These are phyloP conservation scores for Scolanthus callimorphus DNA, from an alignment of 92 coral and sea anemone genomes.

Conservation along the genomic window DNA sequence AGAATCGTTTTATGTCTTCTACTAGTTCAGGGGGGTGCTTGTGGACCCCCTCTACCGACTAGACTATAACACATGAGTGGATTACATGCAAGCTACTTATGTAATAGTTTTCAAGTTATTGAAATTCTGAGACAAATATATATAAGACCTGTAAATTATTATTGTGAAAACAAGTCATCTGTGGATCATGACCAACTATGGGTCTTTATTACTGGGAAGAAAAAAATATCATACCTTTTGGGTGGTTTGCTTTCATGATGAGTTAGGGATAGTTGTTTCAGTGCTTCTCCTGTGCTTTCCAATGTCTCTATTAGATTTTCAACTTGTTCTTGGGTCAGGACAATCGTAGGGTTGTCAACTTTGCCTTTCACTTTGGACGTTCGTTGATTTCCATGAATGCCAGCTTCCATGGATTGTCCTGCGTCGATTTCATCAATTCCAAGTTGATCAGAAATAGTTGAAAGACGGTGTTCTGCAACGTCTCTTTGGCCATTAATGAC, in stretches of 20 bases:
- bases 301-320: constrained; percentile 48
- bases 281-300: constrained; percentile 61
- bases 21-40: too few species aligned
- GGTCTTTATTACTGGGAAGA: too few species aligned
- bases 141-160: too few species aligned
- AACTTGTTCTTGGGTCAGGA: constrained; percentile 63
- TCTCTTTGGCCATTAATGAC: too few species aligned
- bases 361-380: background rate
- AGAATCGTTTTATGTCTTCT: too few species aligned
- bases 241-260: constrained; percentile 9
- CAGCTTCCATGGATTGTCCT: constrained; percentile 2
- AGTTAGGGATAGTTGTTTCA: constrained; percentile 30
- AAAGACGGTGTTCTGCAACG: constrained; percentile 9
- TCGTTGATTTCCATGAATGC: constrained; percentile 7
- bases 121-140: too few species aligned
- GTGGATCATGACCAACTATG: too few species aligned
- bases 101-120: too few species aligned
- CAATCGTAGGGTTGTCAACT: constrained; percentile 28
- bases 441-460: constrained; percentile 40
- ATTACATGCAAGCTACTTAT: too few species aligned
- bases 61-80: too few species aligned
- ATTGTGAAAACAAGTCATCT: too few species aligned
- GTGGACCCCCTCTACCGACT: too few species aligned
- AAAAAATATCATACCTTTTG: constrained; percentile 22
- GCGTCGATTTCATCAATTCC: constrained; percentile 46